Evolutionary conservation across 2,797 vertebrate genomes (phyloP), one percentile per base, ranked within the genome.

Genomic region (Sylvia borin): DNA sequence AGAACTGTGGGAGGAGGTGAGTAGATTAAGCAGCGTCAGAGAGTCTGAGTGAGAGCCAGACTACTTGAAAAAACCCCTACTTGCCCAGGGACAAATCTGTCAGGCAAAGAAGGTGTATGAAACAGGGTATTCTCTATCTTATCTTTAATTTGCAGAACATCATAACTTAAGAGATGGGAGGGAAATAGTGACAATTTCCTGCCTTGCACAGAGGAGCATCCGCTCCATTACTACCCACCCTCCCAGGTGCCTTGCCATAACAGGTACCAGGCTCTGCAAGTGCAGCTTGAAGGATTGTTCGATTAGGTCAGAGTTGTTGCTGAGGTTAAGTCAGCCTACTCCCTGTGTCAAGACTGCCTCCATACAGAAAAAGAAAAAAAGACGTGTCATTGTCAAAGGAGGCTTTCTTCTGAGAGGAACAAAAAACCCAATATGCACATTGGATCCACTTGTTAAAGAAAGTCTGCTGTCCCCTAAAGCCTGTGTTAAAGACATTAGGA

Each of bases 181-280:
- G 3, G 14, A 27, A 38, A 25, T 38, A 64, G 27, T 27, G 8
- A 48, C 20, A 24, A 38, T 20, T 51, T 67, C n/a, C 53, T 65
- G 25, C 34, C 13, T 5, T 14, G 32, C 13, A 12, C 17, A 68
- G 36, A 1, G 1, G 20, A 4, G 2, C 3, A 3, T 34, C 25
- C 25, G 9, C 34, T 70, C 26, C 5, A 3, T 62, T 48, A 61
- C 29, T 20, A 42, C 7, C 7, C 7, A 7, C 14, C 14, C 38
- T 55, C 10, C 27, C 21, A 66, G 32, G 5, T 75, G 13, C 53
- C 21, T 8, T 53, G 40, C 16, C 15, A 15, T 17, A 73, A n/a
- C 5, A 58, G 19, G 13, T 50, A 29, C 50, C 43, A 64, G 36
- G 29, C n/a, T 72, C 61, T 73, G n/a, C n/a, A 38, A 60, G 5